Conservation (phyloP, 2,888 invertebrate genomes). For the Campoplex capitator region DNA sequence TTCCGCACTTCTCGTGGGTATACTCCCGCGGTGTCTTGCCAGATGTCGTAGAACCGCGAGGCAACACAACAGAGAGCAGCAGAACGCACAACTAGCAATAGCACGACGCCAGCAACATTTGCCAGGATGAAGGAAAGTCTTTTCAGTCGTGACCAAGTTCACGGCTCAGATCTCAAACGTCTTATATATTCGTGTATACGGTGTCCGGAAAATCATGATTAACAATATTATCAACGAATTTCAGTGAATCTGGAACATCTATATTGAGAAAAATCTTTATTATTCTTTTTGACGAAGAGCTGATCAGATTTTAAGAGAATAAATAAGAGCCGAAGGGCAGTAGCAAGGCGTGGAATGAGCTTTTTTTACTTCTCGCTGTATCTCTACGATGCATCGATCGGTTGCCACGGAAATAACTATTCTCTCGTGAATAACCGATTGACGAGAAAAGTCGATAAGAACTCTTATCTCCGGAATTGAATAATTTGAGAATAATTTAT, state of each 20-base stretch:
- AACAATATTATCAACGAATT: background rate
- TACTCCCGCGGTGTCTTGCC: slow-evolving; percentile 64
- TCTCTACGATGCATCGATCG: background rate
- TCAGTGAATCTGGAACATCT: background rate
- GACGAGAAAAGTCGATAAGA: background rate
- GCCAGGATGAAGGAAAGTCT: slow-evolving; percentile 63
- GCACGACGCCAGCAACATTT: slow-evolving; percentile 41
- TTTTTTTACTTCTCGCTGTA: background rate
- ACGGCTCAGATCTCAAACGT: slow-evolving; percentile 60
- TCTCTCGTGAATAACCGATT: background rate
- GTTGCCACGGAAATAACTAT: background rate
- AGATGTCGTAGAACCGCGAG: slow-evolving; percentile 68
- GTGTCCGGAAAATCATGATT: background rate
- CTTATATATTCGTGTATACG: slow-evolving; percentile 19
- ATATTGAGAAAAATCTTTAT: background rate
- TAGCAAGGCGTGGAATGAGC: background rate
- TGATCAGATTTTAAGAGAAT: background rate
- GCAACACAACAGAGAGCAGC: slow-evolving; percentile 63
- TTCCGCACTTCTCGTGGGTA: slow-evolving; percentile 62
- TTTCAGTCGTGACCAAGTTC: slow-evolving; percentile 66
- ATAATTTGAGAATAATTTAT: background rate
- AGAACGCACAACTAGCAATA: slow-evolving; percentile 44
- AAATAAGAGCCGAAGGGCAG: background rate
- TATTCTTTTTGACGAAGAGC: background rate
- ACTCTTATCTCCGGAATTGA: background rate